Evolutionary conservation across 1,140 invertebrate genomes (phyloP), one percentile per base, ranked within the genome.

Genomic region (Archivesica marissinica): DNA sequence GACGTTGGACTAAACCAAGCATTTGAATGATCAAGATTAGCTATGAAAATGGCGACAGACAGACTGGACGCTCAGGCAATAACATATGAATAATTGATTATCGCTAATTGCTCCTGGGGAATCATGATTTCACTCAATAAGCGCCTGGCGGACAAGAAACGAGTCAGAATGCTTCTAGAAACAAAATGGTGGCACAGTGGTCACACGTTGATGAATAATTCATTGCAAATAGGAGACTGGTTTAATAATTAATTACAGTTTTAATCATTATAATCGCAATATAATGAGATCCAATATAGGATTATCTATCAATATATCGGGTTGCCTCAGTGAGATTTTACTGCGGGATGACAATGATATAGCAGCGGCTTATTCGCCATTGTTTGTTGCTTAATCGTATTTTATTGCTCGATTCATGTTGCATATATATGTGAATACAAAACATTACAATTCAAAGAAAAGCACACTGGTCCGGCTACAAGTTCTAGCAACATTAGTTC

Each of bases 61-160:
- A 64, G 59, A 35, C 59, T 64, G 59, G 59, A 64, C 59, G 38
- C 59, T 64, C 59, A 33, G 59, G 59, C 59, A 64, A 17, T 64
- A 64, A 33, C 59, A 64, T 64, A 64, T 64, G 59, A 64, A 64
- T 64, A 64, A 64, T 64, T 64, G 59, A 64, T 64, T 64, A 64
- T 33, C 59, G 30, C 59, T 64, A 64, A 64, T 64, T 64, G 59
- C 59, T 64, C 38, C 59, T 64, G 59, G 59, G 59, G 59, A 64
- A 64, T 64, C 59, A 33, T 25, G 59, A 64, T 64, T 64, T 64
- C 59, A 64, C 59, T 35, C 30, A 35, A 64, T 35, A 64, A 64
- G 30, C 59, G 59, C 38, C 59, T 64, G 30, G 59, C 59, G 59
- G 59, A 64, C 59, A 35, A 64, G 1, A 25, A 25, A 64, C 11